phyloP scores from a whole-genome alignment of 2,888 invertebrate species.

The Colostygia pectinataria region DNA sequence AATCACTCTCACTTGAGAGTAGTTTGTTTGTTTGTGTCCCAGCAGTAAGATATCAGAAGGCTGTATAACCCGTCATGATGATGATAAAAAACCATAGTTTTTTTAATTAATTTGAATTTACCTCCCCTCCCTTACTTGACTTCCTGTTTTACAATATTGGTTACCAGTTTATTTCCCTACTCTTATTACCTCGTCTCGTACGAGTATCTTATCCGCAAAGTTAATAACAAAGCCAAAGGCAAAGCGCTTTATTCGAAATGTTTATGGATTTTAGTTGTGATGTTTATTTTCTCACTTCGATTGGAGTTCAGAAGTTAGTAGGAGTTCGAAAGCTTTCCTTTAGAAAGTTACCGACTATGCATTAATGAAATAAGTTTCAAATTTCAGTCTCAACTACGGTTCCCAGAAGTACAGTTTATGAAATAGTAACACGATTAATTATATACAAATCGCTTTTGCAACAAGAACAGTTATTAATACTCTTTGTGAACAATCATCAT shows the following conservation, averaged over 20 bases:
- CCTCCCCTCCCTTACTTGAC: too few species aligned
- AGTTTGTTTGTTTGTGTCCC: too few species aligned
- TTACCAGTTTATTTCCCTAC: too few species aligned
- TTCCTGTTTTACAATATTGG: too few species aligned
- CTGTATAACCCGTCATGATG: too few species aligned
- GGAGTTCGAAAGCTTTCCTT: constrained; percentile 28
- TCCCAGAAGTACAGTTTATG: constrained; percentile 12
- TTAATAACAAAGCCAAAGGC: constrained; percentile 1
- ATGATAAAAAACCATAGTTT: too few species aligned
- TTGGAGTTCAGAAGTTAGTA: constrained; percentile 25
- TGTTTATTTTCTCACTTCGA: constrained; percentile 29
- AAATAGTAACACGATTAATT: constrained; percentile 7
- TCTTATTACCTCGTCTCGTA: too few species aligned
- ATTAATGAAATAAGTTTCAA: constrained; percentile 36
- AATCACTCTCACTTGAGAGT: too few species aligned
- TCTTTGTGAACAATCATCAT: too few species aligned
- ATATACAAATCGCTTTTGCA: neutral
- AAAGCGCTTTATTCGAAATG: constrained; percentile 12
- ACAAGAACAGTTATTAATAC: neutral
- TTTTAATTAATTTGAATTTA: too few species aligned
- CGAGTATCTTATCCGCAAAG: neutral
- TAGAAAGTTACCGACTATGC: constrained; percentile 27
- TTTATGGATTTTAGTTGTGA: constrained; percentile 21
- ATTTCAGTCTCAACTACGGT: constrained; percentile 27
- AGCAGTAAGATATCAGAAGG: too few species aligned